Base-by-base conservation (phyloP, 2,797 vertebrate species). In the Parotocinclus haroldoi region DNA sequence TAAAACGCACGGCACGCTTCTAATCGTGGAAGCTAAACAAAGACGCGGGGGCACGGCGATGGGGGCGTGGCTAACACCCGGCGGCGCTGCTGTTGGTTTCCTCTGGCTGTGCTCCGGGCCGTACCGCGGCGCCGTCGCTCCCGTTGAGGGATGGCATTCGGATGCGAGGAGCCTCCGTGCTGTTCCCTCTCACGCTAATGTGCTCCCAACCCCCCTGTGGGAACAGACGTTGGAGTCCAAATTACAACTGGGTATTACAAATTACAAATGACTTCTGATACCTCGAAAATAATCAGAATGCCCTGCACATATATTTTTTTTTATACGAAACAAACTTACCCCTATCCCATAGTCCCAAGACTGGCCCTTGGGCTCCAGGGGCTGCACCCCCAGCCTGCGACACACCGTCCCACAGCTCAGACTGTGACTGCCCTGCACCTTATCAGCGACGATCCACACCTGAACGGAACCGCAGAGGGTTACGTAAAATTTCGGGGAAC, bases 371-470 rank as follows among this genome's bases (percentile, higher is more conserved):
- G 95, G 94, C 50, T 93, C 88, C 77, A 86, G 73, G 0, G 96
- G 94, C 53, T 91, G 93, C 50, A 98, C 91, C 0, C 94, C 96
- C 0, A 89, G 86, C 6, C 97, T 91, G 19, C 90, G 96, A 63
- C 96, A 99, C 57, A 98, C 95, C 0, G 96, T 99, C 4, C 97
- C 96, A 38, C 92, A 93, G 86, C 97, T 99, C 86, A 98, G 83
- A 68, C 96, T 89, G 59, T 92, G 96, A 74, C 93, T 98, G 58
- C 97, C 97, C 82, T 98, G 96, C 18, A 99, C 96, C 75, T 96
- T 98, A 83, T 96, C 92, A 14, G 96, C 97, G 14, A 98, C 95
- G 80, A 98, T 93, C 97, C 97, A 99, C 77, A 98, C 92, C 97
- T 99, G 45, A 61, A 51, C 58, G 50, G 19, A 58, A 45, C 11